These are phyloP conservation scores for Mirza zaza DNA, from an alignment of 2,113 vertebrate genomes.

Conservation along the genomic window DNA sequence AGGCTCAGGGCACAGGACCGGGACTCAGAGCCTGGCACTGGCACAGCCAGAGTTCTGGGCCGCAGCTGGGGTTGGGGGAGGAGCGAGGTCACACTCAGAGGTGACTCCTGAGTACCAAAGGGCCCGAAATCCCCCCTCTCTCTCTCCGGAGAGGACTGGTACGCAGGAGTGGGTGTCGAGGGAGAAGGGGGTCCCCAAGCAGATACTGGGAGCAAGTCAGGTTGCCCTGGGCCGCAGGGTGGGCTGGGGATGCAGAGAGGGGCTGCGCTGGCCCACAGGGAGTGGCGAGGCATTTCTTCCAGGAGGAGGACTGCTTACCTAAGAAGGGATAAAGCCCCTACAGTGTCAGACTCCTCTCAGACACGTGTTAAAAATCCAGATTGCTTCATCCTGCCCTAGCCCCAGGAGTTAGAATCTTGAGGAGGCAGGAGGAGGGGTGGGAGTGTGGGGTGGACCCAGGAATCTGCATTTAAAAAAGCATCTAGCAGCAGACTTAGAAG, in stretches of 20 bases:
- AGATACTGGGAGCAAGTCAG: too few species aligned
- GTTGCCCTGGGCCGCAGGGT: neutral
- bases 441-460: neutral
- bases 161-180: rapidly evolving
- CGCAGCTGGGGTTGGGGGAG: neutral
- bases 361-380: neutral
- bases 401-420: neutral
- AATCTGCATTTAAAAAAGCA: neutral
- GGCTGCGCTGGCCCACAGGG: neutral
- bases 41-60: too few species aligned
- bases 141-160: neutral
- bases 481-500: neutral
- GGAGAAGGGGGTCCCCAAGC: neutral
- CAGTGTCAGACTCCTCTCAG: neutral
- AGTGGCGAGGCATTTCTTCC: too few species aligned
- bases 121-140: neutral
- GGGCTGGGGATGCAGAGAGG: neutral
- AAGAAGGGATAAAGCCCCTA: neutral
- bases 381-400: neutral
- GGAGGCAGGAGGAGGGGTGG: too few species aligned
- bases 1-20: neutral
- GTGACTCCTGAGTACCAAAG: neutral
- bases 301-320: neutral
- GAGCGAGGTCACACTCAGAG: neutral
- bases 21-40: too few species aligned